A percentile compares a stretch with the other conserved stretches of the same genome.
Conservation (phyloP, 2,888 invertebrate species). For the Apeira syringaria region DNA sequence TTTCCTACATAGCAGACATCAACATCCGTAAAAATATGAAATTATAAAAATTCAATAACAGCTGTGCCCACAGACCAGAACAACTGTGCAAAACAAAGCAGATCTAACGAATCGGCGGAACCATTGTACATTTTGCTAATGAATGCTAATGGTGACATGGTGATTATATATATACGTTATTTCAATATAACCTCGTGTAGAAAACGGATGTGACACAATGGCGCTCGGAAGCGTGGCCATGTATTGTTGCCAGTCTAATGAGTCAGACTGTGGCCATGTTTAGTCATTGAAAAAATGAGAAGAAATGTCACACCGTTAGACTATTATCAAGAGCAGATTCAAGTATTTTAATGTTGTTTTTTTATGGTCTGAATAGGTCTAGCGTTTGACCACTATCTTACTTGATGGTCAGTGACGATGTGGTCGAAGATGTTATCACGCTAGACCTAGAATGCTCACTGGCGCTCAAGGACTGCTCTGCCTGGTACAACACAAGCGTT, state of each 20-base stretch:
- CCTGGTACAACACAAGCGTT: too few relatives aligned
- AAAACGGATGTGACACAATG: conserved; percentile 28
- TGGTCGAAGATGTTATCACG: too few relatives aligned
- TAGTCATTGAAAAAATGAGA: conserved; percentile 11
- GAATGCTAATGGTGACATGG: conserved; percentile 10
- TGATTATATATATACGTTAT: conserved; percentile 5
- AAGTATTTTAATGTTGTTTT: too few relatives aligned
- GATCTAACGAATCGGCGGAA: conserved; percentile 8
- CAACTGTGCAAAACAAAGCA: conserved; percentile 15
- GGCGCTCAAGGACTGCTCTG: too few relatives aligned
- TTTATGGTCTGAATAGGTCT: too few relatives aligned
- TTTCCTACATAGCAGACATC: conserved; percentile 9
- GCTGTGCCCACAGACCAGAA: conserved; percentile 9
- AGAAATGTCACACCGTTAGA: conserved; percentile 4
- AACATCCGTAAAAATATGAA: conserved; percentile 17
- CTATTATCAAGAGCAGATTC: too few relatives aligned
- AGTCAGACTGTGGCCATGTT: conserved; percentile 15
- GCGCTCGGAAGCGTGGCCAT: conserved; percentile 14
- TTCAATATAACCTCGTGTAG: conserved; percentile 25
- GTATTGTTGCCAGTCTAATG: conserved; percentile 15
- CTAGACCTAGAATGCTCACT: too few relatives aligned
- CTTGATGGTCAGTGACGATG: too few relatives aligned
- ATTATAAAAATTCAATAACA: neutral
- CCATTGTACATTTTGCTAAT: conserved; percentile 15
- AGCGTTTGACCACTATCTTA: too few relatives aligned